Percentiles rank a stretch among this genome's conserved stretches.
Evolutionary conservation across 2,888 invertebrate species (phyloP).

Genomic region (Scaptomyza reducta): DNA sequence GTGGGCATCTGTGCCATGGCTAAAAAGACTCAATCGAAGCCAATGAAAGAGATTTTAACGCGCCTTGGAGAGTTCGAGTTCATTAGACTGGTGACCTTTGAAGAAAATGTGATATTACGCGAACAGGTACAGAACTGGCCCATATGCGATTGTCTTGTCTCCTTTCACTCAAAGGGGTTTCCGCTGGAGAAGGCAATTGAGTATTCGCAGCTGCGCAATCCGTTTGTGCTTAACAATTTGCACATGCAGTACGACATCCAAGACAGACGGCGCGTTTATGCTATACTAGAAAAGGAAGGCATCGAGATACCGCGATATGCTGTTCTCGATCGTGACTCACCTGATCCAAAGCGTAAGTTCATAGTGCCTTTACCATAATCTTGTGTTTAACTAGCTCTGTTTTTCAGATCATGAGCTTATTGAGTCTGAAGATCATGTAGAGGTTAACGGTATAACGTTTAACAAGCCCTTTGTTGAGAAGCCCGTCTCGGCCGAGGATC

Average conservation of each 20-base stretch:
- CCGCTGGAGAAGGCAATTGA: constrained; percentile 98
- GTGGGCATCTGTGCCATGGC: constrained; percentile 99
- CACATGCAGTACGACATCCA: constrained; percentile 99
- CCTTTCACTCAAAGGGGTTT: constrained; percentile 99
- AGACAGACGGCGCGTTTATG: constrained; percentile 97
- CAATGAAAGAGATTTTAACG: constrained; percentile 99
- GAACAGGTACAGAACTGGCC: constrained; percentile 99
- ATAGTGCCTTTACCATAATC: background rate
- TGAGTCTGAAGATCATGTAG: constrained; percentile 98
- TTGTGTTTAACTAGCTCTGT: background rate
- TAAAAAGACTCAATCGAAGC: constrained; percentile 99
- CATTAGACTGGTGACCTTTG: constrained; percentile 96
- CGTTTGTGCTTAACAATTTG: constrained; percentile 98
- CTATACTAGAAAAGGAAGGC: constrained; percentile 95
- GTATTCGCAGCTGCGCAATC: constrained; percentile 96
- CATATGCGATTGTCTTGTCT: constrained; percentile 97
- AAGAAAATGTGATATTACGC: constrained; percentile 97
- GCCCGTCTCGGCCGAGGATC: constrained; percentile 99
- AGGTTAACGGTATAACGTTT: constrained; percentile 97
- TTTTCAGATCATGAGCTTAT: constrained; percentile 93
- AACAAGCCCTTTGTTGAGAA: constrained; percentile 99
- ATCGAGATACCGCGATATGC: constrained; percentile 99
- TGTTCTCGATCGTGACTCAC: constrained; percentile 96
- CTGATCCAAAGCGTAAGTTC: constrained; percentile 93
- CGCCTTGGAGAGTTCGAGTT: constrained; percentile 98